phyloP scores from a whole-genome alignment of 2,113 vertebrate species.

The Lophius piscatorius region DNA sequence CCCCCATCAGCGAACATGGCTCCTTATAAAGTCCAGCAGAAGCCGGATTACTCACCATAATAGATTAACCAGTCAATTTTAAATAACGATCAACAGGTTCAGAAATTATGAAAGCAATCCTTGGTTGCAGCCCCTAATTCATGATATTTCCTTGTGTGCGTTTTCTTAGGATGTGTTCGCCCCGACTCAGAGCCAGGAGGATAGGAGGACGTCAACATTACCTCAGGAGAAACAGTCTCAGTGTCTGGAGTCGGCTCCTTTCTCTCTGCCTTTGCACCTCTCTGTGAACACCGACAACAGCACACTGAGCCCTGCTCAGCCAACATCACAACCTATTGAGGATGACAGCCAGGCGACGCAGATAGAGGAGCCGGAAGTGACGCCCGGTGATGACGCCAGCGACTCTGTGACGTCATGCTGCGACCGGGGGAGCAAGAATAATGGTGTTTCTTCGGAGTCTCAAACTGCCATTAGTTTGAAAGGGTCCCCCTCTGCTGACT shows the following conservation, averaged over 20 bases:
- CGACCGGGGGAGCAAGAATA: slow-evolving; percentile 19
- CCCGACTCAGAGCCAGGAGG: slow-evolving; percentile 86
- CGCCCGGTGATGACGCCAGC: slow-evolving; percentile 14
- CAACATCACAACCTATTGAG: slow-evolving; percentile 33
- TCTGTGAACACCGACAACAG: slow-evolving; percentile 78
- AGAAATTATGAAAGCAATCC: no score
- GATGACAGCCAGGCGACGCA: slow-evolving; percentile 84
- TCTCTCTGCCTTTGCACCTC: slow-evolving; percentile 78
- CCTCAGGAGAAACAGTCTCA: slow-evolving; percentile 44
- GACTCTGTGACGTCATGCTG: slow-evolving; percentile 17
- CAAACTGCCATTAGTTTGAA: slow-evolving; percentile 9
- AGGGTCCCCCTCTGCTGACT: slow-evolving; percentile 6
- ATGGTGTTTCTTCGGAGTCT: slow-evolving; percentile 9
- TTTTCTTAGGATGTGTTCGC: slow-evolving; percentile 89
- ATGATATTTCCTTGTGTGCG: background rate
- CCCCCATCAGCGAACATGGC: no score
- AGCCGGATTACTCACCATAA: no score
- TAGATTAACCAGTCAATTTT: no score
- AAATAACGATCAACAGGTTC: no score
- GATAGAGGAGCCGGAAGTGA: slow-evolving; percentile 72
- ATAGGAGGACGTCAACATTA: slow-evolving; percentile 32
- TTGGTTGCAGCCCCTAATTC: no score
- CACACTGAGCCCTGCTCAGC: slow-evolving; percentile 48
- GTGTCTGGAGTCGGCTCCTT: slow-evolving; percentile 49
- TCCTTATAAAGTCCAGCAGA: no score